Percentiles rank a stretch among this genome's conserved stretches.
These are phyloP conservation scores for Oscheius onirici DNA, from an alignment of 2,888 invertebrate genomes.

Conservation along the genomic window DNA sequence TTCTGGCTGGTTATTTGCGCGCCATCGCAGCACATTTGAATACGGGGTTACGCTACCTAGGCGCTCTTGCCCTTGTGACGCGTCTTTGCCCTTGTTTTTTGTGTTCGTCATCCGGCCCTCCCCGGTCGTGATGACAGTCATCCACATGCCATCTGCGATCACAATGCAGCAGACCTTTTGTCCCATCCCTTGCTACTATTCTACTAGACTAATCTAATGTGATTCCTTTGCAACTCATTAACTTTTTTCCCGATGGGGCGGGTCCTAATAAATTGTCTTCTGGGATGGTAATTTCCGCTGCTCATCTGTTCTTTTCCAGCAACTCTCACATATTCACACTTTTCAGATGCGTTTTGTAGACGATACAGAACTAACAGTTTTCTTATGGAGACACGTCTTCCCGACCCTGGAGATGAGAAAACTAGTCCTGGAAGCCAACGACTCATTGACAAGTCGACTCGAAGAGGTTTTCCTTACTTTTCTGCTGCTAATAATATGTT, in stretches of 20 bases:
- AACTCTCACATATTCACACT: neutral
- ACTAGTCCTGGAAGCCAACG: constrained; percentile 1
- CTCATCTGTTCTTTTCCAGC: neutral
- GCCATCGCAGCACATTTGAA: constrained; percentile 17
- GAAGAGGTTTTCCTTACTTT: neutral
- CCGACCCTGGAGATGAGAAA: constrained; percentile 1
- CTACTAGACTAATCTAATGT: too few species aligned
- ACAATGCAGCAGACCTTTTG: too few species aligned
- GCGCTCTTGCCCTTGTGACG: constrained; percentile 1
- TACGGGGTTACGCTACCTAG: neutral
- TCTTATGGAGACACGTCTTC: constrained; percentile 9
- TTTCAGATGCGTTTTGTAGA: constrained; percentile 10
- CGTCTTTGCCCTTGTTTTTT: constrained; percentile 19
- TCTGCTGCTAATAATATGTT: neutral
- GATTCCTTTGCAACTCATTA: too few species aligned
- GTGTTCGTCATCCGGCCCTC: constrained; percentile 2
- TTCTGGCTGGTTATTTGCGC: neutral
- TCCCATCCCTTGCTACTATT: too few species aligned
- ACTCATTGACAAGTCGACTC: neutral
- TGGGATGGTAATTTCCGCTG: constrained; percentile 3
- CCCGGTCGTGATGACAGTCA: neutral
- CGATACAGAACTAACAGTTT: constrained; percentile 16
- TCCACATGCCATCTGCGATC: too few species aligned
- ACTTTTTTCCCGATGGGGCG: too few species aligned
- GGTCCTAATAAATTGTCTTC: too few species aligned